phyloP scores from a whole-genome alignment of 53 echinoderm and acorn worm genomes.

The Crossaster papposus region DNA sequence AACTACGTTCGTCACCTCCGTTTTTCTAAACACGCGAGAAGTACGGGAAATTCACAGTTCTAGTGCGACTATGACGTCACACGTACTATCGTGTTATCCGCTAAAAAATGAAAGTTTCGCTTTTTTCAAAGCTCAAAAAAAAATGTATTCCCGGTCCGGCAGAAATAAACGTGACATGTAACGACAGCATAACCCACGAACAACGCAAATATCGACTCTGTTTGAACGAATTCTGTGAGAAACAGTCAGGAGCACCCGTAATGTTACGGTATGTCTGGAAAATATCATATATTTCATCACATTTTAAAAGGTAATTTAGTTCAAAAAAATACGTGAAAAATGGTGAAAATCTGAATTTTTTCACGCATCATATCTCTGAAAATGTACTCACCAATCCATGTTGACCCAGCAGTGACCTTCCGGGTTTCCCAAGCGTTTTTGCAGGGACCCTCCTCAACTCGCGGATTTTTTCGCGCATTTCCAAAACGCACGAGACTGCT shows the following conservation, averaged over 20 bases:
- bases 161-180: neutral
- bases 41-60: too few species aligned
- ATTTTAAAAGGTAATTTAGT: neutral
- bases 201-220: neutral
- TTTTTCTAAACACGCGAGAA: too few species aligned
- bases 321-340: neutral
- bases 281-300: neutral
- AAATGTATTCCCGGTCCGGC: neutral
- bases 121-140: too few species aligned
- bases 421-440: neutral
- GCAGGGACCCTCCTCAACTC: slow-evolving; percentile 5
- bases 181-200: neutral
- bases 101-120: too few species aligned
- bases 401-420: neutral
- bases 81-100: too few species aligned
- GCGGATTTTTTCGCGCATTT: neutral
- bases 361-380: too few species aligned
- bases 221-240: neutral
- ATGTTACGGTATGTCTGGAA: neutral
- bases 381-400: neutral
- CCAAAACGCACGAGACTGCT: neutral
- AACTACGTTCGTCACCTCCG: too few species aligned
- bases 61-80: too few species aligned
- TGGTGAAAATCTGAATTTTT: neutral
- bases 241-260: slow-evolving; percentile 7